Percentiles rank a stretch among this genome's conserved stretches.
Conservation (phyloP, 2,113 vertebrate genomes). For the Stercorarius parasiticus region DNA sequence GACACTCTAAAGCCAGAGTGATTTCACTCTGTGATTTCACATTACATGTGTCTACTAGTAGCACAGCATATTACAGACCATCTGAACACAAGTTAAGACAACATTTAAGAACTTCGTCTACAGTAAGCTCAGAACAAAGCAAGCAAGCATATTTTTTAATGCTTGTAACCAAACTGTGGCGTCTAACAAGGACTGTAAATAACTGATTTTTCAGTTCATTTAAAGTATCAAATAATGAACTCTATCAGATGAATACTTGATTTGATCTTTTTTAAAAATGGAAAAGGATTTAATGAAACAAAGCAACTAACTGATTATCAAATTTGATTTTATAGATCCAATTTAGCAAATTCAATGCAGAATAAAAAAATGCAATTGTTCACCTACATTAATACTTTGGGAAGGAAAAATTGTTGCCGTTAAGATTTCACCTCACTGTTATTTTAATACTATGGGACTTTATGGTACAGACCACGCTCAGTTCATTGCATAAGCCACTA, state of each 20-base stretch:
- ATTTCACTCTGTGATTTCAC: background rate
- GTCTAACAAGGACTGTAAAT: background rate
- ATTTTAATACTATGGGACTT: background rate
- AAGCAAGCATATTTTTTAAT: background rate
- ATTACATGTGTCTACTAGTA: background rate
- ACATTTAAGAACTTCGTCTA: background rate
- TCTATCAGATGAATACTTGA: background rate
- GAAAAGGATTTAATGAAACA: background rate
- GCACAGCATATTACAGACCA: background rate
- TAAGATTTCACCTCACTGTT: background rate
- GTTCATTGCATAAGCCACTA: background rate
- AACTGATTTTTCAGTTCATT: background rate
- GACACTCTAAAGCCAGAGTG: background rate
- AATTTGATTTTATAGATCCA: background rate
- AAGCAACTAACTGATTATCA: background rate
- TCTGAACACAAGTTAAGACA: background rate
- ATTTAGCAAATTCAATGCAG: background rate
- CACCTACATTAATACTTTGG: background rate
- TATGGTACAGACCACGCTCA: rapidly evolving
- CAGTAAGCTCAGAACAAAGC: background rate
- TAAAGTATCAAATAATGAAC: background rate
- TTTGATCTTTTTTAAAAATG: background rate
- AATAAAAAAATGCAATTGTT: background rate
- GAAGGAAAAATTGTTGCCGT: background rate
- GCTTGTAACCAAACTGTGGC: background rate